phyloP scores from a whole-genome alignment of 2,797 vertebrate genomes.

The Onychomys torridus region DNA sequence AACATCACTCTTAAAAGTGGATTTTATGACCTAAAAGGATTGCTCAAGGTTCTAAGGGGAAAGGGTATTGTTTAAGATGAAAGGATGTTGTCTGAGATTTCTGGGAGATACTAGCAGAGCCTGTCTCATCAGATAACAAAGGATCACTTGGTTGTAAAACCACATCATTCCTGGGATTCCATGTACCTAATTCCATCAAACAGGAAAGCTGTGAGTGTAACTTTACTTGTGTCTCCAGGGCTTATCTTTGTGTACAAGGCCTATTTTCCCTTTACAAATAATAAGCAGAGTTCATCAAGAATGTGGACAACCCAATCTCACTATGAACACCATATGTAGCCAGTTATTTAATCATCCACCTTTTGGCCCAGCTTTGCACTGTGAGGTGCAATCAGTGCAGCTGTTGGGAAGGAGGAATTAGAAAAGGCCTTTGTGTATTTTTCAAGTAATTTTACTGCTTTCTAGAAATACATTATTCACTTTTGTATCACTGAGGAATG shows the following conservation, averaged over 20 bases:
- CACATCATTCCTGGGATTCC: neutral
- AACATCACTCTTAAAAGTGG: neutral
- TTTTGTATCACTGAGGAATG: neutral
- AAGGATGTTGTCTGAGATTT: neutral
- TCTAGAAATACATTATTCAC: neutral
- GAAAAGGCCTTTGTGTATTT: neutral
- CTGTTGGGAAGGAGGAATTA: neutral
- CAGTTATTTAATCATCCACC: neutral
- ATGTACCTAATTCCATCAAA: neutral
- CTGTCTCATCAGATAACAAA: neutral
- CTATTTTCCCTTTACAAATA: neutral
- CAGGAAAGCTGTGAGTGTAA: neutral
- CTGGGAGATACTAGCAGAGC: neutral
- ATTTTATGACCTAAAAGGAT: neutral
- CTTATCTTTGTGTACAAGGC: neutral
- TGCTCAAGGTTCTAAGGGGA: neutral
- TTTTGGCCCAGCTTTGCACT: neutral
- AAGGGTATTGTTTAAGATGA: neutral
- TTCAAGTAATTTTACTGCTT: neutral
- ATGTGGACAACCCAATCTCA: rapidly evolving
- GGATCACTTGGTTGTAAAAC: neutral
- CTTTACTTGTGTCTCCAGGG: neutral
- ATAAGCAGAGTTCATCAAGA: neutral
- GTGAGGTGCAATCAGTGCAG: neutral
- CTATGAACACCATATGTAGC: neutral